A percentile compares a stretch with the other conserved stretches of the same genome.
phyloP scores from a whole-genome alignment of 1,140 invertebrate genomes.

The Tetramorium simillimum region DNA sequence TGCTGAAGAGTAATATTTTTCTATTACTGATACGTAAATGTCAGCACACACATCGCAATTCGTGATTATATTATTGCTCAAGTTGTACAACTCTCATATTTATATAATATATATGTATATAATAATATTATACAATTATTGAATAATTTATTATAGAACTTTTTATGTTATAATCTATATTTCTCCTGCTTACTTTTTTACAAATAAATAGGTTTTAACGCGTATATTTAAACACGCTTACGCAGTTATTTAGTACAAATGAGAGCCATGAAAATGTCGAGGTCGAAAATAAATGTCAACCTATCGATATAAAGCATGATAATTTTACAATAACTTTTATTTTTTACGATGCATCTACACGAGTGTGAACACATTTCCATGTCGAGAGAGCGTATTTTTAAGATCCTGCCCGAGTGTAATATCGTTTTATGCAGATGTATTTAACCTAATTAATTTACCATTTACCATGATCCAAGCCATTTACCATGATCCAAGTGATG shows the following conservation, averaged over 20 bases:
- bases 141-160: background rate
- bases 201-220: background rate
- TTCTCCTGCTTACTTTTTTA: background rate
- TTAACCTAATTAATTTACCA: slow-evolving; percentile 68
- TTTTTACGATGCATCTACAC: slow-evolving; percentile 62
- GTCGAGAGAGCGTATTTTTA: slow-evolving; percentile 46
- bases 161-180: background rate
- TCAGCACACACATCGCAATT: no score
- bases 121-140: no score
- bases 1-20: no score
- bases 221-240: background rate
- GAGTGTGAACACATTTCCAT: slow-evolving; percentile 31
- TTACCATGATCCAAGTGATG: background rate
- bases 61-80: no score
- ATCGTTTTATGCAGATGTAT: slow-evolving; percentile 62
- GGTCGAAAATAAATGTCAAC: slow-evolving; percentile 64
- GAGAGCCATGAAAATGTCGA: slow-evolving; percentile 59
- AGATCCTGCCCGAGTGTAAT: slow-evolving; percentile 11
- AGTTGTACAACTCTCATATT: no score
- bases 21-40: no score
- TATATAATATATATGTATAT: no score
- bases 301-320: slow-evolving; percentile 58
- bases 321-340: slow-evolving; percentile 68
- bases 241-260: background rate
- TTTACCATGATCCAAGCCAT: no score